Conservation (phyloP, 2,113 vertebrate species). For the Macrotis lagotis region DNA sequence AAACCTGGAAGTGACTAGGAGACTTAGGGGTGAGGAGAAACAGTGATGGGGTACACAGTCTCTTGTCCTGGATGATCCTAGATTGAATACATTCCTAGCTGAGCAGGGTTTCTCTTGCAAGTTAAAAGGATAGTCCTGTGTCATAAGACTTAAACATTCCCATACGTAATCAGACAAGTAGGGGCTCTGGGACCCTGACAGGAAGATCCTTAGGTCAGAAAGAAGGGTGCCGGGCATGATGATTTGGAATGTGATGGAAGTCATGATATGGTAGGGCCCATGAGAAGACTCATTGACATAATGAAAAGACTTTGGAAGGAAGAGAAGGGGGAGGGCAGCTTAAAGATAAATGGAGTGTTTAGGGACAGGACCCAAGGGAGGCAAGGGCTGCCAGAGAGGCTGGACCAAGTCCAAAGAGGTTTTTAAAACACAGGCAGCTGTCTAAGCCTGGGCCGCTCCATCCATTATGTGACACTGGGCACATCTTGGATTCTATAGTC, state of each 20-base stretch:
- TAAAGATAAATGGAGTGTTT: slow-evolving; percentile 5
- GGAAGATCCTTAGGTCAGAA: background rate
- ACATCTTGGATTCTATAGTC: background rate
- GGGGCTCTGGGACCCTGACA: background rate
- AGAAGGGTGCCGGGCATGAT: background rate
- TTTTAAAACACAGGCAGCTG: slow-evolving; percentile 2
- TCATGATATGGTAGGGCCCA: background rate
- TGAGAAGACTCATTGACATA: background rate
- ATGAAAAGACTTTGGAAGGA: background rate
- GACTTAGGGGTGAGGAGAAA: background rate
- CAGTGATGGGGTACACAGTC: background rate
- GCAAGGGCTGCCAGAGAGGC: background rate
- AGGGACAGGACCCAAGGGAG: background rate
- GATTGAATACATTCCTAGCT: background rate
- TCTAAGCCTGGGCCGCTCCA: background rate
- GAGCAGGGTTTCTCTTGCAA: background rate
- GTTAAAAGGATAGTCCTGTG: background rate
- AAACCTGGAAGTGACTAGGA: background rate
- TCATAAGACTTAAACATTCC: background rate
- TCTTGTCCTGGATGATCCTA: background rate
- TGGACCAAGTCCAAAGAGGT: slow-evolving; percentile 7
- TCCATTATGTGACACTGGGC: slow-evolving; percentile 1
- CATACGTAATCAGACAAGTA: background rate
- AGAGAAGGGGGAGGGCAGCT: background rate
- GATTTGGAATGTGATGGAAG: background rate